Conservation (phyloP, 2,113 vertebrate genomes). For the Pachycephala philippinensis region DNA sequence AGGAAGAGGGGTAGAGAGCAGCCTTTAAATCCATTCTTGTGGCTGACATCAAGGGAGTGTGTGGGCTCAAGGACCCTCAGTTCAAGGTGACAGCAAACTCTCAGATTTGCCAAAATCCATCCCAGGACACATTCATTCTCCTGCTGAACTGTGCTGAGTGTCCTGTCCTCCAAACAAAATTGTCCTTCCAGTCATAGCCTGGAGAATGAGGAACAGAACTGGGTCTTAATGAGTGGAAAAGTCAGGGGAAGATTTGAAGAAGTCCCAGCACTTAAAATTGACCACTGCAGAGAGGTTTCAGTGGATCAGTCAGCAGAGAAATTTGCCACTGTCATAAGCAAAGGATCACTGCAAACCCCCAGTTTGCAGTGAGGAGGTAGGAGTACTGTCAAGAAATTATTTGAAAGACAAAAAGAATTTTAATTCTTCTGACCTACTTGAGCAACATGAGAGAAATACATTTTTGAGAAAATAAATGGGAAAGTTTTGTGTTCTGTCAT, state of each 20-base stretch:
- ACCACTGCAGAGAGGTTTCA: not conserved
- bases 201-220: not conserved
- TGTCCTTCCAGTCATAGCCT: not conserved
- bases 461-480: not conserved
- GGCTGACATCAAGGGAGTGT: not conserved
- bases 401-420: not conserved
- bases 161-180: not conserved
- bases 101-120: not conserved
- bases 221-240: not conserved
- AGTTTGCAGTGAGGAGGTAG: not conserved
- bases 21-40: not conserved
- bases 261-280: not conserved
- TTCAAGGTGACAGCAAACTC: not conserved
- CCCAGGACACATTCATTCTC: not conserved
- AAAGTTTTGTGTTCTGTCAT: rapidly evolving
- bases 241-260: not conserved
- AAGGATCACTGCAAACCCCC: not conserved
- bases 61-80: not conserved
- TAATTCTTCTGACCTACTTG: not conserved
- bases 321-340: not conserved
- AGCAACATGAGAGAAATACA: rapidly evolving
- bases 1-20: not conserved
- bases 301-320: not conserved
- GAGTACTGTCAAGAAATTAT: not conserved
- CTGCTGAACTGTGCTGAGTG: not conserved